Evolutionary conservation across 2,888 invertebrate species (phyloP).

Genomic region (Galeruca laticollis): DNA sequence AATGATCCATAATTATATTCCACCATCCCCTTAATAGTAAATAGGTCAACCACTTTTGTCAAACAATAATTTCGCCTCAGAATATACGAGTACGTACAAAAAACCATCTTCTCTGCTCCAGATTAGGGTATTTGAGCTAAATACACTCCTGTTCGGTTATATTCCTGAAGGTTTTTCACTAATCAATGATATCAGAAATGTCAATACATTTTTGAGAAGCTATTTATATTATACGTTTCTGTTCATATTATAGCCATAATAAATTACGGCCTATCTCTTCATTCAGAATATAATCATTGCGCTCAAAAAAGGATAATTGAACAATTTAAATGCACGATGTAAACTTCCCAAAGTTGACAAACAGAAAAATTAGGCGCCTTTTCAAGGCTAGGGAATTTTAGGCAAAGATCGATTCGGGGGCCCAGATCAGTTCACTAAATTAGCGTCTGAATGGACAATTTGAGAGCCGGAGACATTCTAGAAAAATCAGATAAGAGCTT

Average conservation of each 20-base stretch:
- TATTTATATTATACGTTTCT: too few species aligned
- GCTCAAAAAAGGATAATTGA: constrained; percentile 13
- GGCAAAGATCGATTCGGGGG: constrained; percentile 16
- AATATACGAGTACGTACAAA: neutral
- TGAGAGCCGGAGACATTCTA: constrained; percentile 38
- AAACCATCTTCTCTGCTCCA: neutral
- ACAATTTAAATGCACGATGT: constrained; percentile 18
- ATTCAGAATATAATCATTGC: neutral
- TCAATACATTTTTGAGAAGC: too few species aligned
- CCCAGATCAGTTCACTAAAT: constrained; percentile 30
- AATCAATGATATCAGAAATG: too few species aligned
- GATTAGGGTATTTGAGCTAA: too few species aligned
- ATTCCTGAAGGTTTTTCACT: too few species aligned
- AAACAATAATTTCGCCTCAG: too few species aligned
- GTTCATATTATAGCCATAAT: too few species aligned
- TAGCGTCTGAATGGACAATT: constrained; percentile 40
- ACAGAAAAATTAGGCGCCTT: constrained; percentile 26
- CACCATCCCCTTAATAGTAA: too few species aligned
- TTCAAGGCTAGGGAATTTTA: constrained; percentile 4
- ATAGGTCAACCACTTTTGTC: too few species aligned
- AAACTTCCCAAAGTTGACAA: constrained; percentile 19
- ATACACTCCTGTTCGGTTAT: too few species aligned
- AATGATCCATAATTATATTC: too few species aligned
- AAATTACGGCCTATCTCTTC: neutral
- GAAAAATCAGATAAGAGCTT: constrained; percentile 44